Percentiles rank a stretch among this genome's conserved stretches.
These are phyloP conservation scores for Notodonta dromedarius DNA, from an alignment of 2,888 invertebrate species.

Conservation along the genomic window DNA sequence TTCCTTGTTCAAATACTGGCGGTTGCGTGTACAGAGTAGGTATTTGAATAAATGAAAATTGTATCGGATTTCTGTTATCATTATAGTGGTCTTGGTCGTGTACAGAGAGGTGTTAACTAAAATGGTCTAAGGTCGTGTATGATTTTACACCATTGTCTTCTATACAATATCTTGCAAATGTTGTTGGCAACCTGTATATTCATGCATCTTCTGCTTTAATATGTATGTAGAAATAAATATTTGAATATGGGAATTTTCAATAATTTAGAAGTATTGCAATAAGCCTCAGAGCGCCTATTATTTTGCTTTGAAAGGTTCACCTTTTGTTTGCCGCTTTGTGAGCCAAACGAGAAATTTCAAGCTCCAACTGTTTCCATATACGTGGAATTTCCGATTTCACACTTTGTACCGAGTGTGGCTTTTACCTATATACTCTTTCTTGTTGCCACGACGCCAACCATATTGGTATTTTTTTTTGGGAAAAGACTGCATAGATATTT, in stretches of 20 bases:
- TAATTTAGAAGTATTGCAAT: too few relatives aligned
- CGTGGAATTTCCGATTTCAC: constrained; percentile 50
- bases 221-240: too few relatives aligned
- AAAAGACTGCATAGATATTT: too few relatives aligned
- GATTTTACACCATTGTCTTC: neutral
- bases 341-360: constrained; percentile 52
- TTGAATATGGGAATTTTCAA: too few relatives aligned
- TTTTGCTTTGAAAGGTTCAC: constrained; percentile 18
- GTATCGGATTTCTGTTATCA: constrained; percentile 5
- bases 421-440: constrained; percentile 1
- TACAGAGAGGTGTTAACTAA: too few relatives aligned
- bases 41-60: constrained; percentile 15
- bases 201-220: too few relatives aligned
- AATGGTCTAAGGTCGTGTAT: too few relatives aligned
- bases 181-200: too few relatives aligned
- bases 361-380: constrained; percentile 43
- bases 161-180: neutral
- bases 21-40: constrained; percentile 8
- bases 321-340: constrained; percentile 43
- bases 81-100: too few relatives aligned
- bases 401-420: constrained; percentile 23
- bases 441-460: too few relatives aligned
- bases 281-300: neutral
- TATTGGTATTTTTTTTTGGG: too few relatives aligned
- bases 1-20: constrained; percentile 25